Percentiles rank a stretch among this genome's conserved stretches.
Evolutionary conservation across 2,888 invertebrate species (phyloP).

Genomic region (Dicyrtoma fusca): DNA sequence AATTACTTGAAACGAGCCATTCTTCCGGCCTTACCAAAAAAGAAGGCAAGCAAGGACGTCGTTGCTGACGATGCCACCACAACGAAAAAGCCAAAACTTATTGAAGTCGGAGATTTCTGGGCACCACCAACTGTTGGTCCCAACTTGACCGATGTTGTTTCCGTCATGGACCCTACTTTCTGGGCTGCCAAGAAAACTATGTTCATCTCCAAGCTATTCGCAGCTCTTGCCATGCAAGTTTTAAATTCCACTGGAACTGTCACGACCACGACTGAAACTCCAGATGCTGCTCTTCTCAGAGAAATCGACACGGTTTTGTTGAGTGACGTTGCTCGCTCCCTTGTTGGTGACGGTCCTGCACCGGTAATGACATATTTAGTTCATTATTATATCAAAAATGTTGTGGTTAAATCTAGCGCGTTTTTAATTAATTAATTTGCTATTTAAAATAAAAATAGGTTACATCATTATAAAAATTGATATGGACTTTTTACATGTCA

Average conservation of each 20-base stretch:
- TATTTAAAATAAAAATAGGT: too few relatives aligned
- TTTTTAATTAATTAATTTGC: too few relatives aligned
- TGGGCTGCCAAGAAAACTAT: slow-evolving; percentile 54
- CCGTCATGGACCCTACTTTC: slow-evolving; percentile 44
- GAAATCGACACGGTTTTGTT: slow-evolving; percentile 46
- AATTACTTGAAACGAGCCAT: neutral
- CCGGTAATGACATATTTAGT: neutral
- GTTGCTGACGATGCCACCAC: slow-evolving; percentile 19
- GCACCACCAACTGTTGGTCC: slow-evolving; percentile 40
- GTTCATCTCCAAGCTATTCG: slow-evolving; percentile 52
- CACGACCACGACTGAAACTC: slow-evolving; percentile 38
- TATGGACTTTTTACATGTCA: too few relatives aligned
- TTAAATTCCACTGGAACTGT: slow-evolving; percentile 43
- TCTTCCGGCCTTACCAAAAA: slow-evolving; percentile 1
- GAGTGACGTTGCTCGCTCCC: slow-evolving; percentile 40
- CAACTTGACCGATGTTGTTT: slow-evolving; percentile 39
- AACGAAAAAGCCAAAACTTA: slow-evolving; percentile 9
- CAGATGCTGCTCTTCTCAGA: slow-evolving; percentile 40
- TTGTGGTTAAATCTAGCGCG: too few relatives aligned
- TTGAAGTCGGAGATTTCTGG: slow-evolving; percentile 44
- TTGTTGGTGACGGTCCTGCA: slow-evolving; percentile 13
- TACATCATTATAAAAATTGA: too few relatives aligned
- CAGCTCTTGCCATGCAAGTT: slow-evolving; percentile 48
- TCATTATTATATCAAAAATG: too few relatives aligned
- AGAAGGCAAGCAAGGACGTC: slow-evolving; percentile 16